Evolutionary conservation across 2,797 vertebrate genomes (phyloP).

Genomic region (Echeneis naucrates): DNA sequence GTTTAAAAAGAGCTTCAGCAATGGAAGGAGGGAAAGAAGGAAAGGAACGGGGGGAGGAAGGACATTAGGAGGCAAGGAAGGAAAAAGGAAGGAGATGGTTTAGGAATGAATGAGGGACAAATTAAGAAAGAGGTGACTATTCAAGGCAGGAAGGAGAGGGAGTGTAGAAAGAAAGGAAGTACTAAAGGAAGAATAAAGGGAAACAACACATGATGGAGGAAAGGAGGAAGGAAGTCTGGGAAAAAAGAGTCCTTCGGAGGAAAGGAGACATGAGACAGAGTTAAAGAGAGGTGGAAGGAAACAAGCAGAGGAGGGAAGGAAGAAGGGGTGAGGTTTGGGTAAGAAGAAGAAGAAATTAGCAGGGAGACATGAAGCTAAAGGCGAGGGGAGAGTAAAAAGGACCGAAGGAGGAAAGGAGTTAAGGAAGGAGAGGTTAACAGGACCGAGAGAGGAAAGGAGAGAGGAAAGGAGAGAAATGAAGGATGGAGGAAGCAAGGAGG

Average conservation of each 20-base stretch:
- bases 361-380: no score
- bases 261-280: no score
- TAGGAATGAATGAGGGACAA: neutral
- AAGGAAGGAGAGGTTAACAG: neutral
- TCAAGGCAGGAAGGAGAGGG: no score
- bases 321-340: neutral
- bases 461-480: neutral
- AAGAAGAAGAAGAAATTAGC: neutral
- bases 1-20: slow-evolving; percentile 57
- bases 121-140: no score
- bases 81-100: neutral
- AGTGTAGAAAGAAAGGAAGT: no score
- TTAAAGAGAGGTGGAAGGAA: neutral
- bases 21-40: slow-evolving; percentile 30
- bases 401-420: neutral
- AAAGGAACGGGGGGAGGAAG: neutral
- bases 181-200: neutral
- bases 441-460: no score
- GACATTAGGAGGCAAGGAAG: no score
- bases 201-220: no score
- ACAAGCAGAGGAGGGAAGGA: neutral
- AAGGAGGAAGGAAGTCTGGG: neutral
- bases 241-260: neutral
- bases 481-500: no score
- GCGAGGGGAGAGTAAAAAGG: neutral